A percentile compares a stretch with the other conserved stretches of the same genome.
Evolutionary conservation across 2,888 invertebrate genomes (phyloP).

Genomic region (Drosophila maculinotata): DNA sequence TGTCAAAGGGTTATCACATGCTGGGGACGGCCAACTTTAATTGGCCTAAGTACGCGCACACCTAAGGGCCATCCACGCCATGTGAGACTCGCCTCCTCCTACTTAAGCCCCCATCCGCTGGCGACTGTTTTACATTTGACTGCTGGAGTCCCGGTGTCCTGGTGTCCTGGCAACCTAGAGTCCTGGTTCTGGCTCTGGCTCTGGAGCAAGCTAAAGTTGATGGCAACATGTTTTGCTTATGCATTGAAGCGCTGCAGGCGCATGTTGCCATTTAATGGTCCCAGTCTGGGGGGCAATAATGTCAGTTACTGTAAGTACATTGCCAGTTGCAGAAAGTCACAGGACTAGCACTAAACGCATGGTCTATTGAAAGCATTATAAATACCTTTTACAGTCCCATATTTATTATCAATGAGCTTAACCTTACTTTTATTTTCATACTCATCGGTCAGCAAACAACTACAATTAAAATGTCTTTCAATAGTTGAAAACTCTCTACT

Average conservation of each 20-base stretch:
- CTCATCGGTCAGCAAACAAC: no score
- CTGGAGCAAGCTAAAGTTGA: constrained; percentile 11
- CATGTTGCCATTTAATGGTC: constrained; percentile 41
- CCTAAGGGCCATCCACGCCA: constrained; percentile 50
- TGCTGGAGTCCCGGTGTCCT: neutral
- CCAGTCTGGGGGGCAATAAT: constrained; percentile 13
- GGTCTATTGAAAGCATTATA: constrained; percentile 8
- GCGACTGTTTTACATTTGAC: constrained; percentile 22
- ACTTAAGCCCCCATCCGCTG: constrained; percentile 1
- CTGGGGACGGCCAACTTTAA: constrained; percentile 49
- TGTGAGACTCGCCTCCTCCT: constrained; percentile 9
- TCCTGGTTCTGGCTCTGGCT: no score
- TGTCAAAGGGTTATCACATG: constrained; percentile 70
- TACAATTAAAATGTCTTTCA: no score
- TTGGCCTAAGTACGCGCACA: constrained; percentile 71
- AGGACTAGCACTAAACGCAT: constrained; percentile 14
- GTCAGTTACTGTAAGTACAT: constrained; percentile 22
- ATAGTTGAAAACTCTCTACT: no score
- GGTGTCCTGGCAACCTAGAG: no score
- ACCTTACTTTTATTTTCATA: no score
- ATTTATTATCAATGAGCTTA: no score
- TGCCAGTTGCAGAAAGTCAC: constrained; percentile 22
- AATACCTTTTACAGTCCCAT: no score
- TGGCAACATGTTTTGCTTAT: constrained; percentile 68
- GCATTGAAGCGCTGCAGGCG: constrained; percentile 54